phyloP scores from a whole-genome alignment of 1,140 invertebrate genomes.

The Zaprionus ghesquierei region DNA sequence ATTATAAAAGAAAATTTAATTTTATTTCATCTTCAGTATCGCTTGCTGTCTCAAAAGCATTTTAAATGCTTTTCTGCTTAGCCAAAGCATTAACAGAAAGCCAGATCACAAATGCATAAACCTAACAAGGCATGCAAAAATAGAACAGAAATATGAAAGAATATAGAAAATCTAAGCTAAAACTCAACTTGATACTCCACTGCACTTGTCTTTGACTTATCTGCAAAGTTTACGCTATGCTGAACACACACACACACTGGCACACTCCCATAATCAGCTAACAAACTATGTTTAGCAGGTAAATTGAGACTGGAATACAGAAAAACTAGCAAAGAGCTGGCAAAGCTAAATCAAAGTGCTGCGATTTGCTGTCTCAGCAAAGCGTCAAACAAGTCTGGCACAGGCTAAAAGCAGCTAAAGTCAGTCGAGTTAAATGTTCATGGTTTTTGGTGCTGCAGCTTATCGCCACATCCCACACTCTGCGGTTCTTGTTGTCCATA shows the following conservation, averaged over 20 bases:
- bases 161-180: conserved; percentile 27
- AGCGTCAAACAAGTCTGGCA: conserved; percentile 9
- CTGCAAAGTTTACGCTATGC: conserved; percentile 65
- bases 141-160: background rate
- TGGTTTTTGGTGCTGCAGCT: conserved; percentile 36
- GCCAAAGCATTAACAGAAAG: conserved; percentile 9
- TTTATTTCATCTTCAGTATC: background rate
- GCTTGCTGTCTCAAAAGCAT: background rate
- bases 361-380: conserved; percentile 38
- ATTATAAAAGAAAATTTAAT: conserved; percentile 15
- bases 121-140: conserved; percentile 2
- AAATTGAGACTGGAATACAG: conserved; percentile 9
- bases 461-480: conserved; percentile 22
- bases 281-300: conserved; percentile 57
- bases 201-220: conserved; percentile 74
- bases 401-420: conserved; percentile 10
- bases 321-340: conserved; percentile 2
- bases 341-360: conserved; percentile 51
- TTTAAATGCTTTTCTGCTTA: background rate
- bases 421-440: conserved; percentile 51
- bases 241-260: conserved; percentile 41
- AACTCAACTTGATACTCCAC: conserved; percentile 59
- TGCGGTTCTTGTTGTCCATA: conserved; percentile 28
- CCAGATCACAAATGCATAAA: conserved; percentile 52
- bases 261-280: conserved; percentile 55